These are phyloP conservation scores for Microplitis mediator DNA, from an alignment of 1,140 invertebrate species.

Conservation along the genomic window DNA sequence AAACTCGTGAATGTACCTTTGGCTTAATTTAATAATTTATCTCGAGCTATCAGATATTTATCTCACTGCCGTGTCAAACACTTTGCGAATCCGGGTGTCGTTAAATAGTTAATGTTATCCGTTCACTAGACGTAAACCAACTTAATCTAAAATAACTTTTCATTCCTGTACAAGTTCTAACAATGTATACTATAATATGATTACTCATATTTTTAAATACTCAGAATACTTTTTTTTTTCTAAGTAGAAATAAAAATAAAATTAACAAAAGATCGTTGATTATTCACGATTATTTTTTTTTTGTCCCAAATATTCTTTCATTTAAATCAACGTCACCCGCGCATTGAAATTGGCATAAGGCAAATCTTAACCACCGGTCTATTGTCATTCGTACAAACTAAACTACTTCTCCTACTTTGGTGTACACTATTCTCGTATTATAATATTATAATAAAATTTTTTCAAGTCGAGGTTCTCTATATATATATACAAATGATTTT, in stretches of 20 bases:
- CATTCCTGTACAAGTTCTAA: background rate
- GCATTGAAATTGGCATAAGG: slow-evolving; percentile 59
- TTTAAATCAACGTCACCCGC: slow-evolving; percentile 56
- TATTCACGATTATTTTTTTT: slow-evolving; percentile 23
- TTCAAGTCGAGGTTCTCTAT: too few species aligned
- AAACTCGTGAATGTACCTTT: background rate
- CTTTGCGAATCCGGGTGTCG: background rate
- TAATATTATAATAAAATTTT: too few species aligned
- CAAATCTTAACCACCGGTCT: slow-evolving; percentile 43
- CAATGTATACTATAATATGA: too few species aligned
- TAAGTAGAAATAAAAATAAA: background rate
- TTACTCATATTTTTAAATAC: too few species aligned
- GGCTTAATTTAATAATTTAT: slow-evolving; percentile 9
- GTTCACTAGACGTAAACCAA: background rate
- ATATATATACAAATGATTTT: too few species aligned
- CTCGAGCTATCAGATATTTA: background rate
- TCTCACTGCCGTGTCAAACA: slow-evolving; percentile 2
- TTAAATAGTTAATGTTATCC: slow-evolving; percentile 6
- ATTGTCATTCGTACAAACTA: slow-evolving; percentile 10
- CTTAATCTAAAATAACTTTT: background rate
- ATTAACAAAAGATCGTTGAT: background rate
- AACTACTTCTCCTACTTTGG: slow-evolving; percentile 51
- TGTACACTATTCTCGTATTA: slow-evolving; percentile 27
- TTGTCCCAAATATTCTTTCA: slow-evolving; percentile 33
- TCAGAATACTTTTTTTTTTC: too few species aligned